Evolutionary conservation across 2,113 vertebrate species (phyloP), one percentile per base, ranked within the genome.

Genomic region (Nerophis lumbriciformis): DNA sequence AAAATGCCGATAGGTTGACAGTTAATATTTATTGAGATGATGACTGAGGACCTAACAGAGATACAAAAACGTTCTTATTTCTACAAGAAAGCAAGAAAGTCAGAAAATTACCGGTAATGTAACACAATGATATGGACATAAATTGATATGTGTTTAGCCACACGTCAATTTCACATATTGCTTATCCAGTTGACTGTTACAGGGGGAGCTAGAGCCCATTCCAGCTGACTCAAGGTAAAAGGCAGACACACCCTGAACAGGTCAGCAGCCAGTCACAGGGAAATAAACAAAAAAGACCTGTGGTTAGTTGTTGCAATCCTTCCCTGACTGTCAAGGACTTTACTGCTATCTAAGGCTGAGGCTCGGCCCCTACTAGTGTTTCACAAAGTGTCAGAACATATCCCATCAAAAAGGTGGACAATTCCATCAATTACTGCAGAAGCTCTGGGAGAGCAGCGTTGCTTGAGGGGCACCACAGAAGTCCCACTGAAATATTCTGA

Each of bases 341-440:
- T 48, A 9, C 38, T 35, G 48, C 58, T 38, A 42, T 57, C n/a
- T 28, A 47, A 58, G 65, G 60, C 39, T 56, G 49, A 61, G 38
- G 50, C 44, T 72, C 48, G 52, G 59, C 52, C 48, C 58, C 47
- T 74, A 63, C 63, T 48, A 64, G 62, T 21, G 61, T 65, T 77
- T 82, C 60, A 65, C 45, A 56, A 72, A 3, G 6, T 65, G 66
- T 83, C 83, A 6, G 8, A 63, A 65, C 69, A 39, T 59, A 83
- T 83, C 73, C 63, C 61, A 48, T 81, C 83, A 79, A 76, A 62
- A 76, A 56, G 47, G 16, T 37, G 39, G 51, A 72, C 79, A 76
- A 79, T 85, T 87, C 79, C 66, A 76, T 59, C 78, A 71, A 84
- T 87, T 79, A 79, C 61, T 51, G 45, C 45, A 9, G 28, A 28